These are phyloP conservation scores for Sebastes baramenuke DNA, from an alignment of 2,797 vertebrate species.

Conservation along the genomic window DNA sequence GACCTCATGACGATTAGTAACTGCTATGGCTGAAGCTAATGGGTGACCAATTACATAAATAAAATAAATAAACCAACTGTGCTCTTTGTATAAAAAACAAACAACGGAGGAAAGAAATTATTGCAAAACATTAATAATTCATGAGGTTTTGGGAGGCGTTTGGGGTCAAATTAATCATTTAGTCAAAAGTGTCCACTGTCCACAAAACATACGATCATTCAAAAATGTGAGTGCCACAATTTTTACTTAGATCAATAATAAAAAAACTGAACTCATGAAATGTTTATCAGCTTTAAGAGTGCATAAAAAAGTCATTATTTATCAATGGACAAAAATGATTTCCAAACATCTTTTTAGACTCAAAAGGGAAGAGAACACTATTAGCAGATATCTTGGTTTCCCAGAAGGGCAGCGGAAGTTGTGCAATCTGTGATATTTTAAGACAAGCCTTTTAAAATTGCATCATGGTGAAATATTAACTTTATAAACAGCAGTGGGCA, in stretches of 20 bases:
- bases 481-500: not conserved
- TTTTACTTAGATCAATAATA: not conserved
- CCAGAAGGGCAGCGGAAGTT: not conserved
- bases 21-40: not conserved
- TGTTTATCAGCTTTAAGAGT: not conserved
- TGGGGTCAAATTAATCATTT: not conserved
- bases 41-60: not conserved
- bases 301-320: not conserved
- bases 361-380: not conserved
- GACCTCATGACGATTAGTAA: not conserved
- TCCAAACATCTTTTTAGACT: not conserved
- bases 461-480: conserved; percentile 40
- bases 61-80: not conserved
- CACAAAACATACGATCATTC: not conserved
- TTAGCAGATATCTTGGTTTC: not conserved
- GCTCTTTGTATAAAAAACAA: not conserved
- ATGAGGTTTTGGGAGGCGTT: not conserved
- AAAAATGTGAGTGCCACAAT: not conserved
- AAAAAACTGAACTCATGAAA: not conserved
- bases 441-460: conserved; percentile 2
- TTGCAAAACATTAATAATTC: not conserved
- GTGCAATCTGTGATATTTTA: not conserved
- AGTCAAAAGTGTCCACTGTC: not conserved
- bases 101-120: not conserved
- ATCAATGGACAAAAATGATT: not conserved